Evolutionary conservation across 2,888 invertebrate genomes (phyloP).

Genomic region (Agonum fuliginosum): DNA sequence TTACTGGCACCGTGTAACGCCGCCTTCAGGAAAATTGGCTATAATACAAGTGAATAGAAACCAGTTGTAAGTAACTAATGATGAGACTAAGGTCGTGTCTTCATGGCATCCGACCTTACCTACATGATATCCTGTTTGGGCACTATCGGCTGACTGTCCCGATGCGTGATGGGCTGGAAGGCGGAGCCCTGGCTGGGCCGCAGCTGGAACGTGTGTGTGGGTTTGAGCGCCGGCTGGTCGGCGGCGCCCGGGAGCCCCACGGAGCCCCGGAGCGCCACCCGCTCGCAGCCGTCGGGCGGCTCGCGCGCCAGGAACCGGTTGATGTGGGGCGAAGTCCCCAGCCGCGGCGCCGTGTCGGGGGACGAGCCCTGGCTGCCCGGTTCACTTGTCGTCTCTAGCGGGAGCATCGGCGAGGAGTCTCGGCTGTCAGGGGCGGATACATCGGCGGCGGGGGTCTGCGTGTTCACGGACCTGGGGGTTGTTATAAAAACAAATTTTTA

Average conservation of each 20-base stretch:
- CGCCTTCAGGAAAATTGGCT: no score
- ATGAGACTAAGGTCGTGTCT: neutral
- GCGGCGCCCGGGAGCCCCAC: conserved; percentile 67
- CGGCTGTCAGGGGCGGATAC: conserved; percentile 80
- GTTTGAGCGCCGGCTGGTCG: conserved; percentile 61
- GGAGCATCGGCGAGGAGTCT: conserved; percentile 80
- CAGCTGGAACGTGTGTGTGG: conserved; percentile 79
- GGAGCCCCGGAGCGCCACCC: conserved; percentile 81
- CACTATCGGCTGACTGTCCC: conserved; percentile 51
- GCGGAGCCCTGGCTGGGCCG: conserved; percentile 88
- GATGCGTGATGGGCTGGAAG: conserved; percentile 80
- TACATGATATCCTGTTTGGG: conserved; percentile 55
- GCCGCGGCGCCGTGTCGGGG: conserved; percentile 76
- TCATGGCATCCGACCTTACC: conserved; percentile 10
- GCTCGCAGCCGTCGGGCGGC: conserved; percentile 94
- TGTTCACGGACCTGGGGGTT: conserved; percentile 86
- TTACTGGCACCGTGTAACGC: no score
- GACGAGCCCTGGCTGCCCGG: conserved; percentile 83
- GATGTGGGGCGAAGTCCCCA: conserved; percentile 89
- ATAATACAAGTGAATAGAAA: no score
- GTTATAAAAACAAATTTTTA: no score
- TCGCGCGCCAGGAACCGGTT: conserved; percentile 89
- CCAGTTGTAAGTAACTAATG: neutral
- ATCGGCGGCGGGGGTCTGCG: conserved; percentile 86
- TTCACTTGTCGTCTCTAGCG: conserved; percentile 77